Percentiles rank a stretch among this genome's conserved stretches.
Conservation (phyloP, 2,888 invertebrate genomes). For the Sesia bembeciformis region DNA sequence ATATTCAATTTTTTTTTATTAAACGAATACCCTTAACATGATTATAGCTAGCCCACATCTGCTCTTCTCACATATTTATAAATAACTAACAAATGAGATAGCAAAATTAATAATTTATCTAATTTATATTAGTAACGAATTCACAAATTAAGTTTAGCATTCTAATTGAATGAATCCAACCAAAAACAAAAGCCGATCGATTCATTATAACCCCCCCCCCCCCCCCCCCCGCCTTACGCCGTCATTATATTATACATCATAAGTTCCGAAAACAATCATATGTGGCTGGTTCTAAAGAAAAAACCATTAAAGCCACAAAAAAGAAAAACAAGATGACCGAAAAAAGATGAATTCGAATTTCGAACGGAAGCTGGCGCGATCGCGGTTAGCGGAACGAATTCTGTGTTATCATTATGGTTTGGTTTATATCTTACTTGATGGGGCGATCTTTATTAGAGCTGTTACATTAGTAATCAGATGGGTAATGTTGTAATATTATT, state of each 20-base stretch:
- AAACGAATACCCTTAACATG: too few species aligned
- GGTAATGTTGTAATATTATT: background rate
- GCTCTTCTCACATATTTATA: too few species aligned
- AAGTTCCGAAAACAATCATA: slow-evolving; percentile 48
- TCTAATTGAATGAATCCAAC: slow-evolving; percentile 11
- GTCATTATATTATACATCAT: slow-evolving; percentile 44
- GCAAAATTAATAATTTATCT: too few species aligned
- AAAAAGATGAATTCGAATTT: slow-evolving; percentile 51
- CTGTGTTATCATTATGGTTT: slow-evolving; percentile 45
- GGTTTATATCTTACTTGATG: slow-evolving; percentile 36
- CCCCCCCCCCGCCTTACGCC: slow-evolving; percentile 34
- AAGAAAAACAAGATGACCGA: slow-evolving; percentile 19
- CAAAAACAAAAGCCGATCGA: slow-evolving; percentile 11
- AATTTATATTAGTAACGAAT: slow-evolving; percentile 1
- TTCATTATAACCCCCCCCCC: slow-evolving; percentile 36
- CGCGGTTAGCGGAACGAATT: slow-evolving; percentile 56
- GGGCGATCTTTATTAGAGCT: slow-evolving; percentile 29
- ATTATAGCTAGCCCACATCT: too few species aligned
- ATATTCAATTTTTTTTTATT: too few species aligned
- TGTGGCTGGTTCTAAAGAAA: slow-evolving; percentile 17
- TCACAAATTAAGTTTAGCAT: background rate
- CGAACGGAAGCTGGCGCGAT: slow-evolving; percentile 56
- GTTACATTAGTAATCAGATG: slow-evolving; percentile 26
- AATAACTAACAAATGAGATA: too few species aligned
- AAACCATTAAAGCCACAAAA: slow-evolving; percentile 28